These are phyloP conservation scores for Chromobotia macracanthus DNA, from an alignment of 2,797 vertebrate species.

Conservation along the genomic window DNA sequence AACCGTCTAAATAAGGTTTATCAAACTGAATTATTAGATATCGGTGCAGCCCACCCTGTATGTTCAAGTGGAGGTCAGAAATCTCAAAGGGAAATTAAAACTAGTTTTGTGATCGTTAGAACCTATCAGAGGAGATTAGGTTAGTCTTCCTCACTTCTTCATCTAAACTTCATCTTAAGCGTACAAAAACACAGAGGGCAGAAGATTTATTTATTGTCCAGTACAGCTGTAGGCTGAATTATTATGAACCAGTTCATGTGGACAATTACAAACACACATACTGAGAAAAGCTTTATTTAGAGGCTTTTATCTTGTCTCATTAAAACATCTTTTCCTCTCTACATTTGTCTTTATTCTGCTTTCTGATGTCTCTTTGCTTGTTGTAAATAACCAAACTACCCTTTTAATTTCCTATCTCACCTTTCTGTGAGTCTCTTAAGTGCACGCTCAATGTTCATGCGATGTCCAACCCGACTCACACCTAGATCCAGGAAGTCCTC, in stretches of 20 bases:
- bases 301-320: background rate
- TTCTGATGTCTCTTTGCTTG: conserved; percentile 46
- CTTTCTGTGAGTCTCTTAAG: conserved; percentile 93
- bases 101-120: conserved; percentile 6
- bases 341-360: conserved; percentile 59
- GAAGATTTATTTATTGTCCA: background rate
- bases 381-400: background rate
- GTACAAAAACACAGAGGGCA: conserved; percentile 33
- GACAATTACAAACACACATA: background rate
- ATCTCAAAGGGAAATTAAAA: background rate
- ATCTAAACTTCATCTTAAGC: conserved; percentile 36
- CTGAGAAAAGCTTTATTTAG: too few species aligned
- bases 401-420: conserved; percentile 75
- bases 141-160: conserved; percentile 8
- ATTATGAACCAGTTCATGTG: conserved; percentile 22
- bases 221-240: conserved; percentile 42
- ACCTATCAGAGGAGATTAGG: background rate
- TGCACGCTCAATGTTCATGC: conserved; percentile 97
- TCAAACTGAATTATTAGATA: background rate
- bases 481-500: conserved; percentile 96
- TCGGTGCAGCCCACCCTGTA: background rate
- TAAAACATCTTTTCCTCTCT: conserved; percentile 57
- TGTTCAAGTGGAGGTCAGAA: background rate
- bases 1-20: too few species aligned
- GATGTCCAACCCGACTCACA: conserved; percentile 92